Evolutionary conservation across 2,113 vertebrate species (phyloP).

Genomic region (Caloenas nicobarica): DNA sequence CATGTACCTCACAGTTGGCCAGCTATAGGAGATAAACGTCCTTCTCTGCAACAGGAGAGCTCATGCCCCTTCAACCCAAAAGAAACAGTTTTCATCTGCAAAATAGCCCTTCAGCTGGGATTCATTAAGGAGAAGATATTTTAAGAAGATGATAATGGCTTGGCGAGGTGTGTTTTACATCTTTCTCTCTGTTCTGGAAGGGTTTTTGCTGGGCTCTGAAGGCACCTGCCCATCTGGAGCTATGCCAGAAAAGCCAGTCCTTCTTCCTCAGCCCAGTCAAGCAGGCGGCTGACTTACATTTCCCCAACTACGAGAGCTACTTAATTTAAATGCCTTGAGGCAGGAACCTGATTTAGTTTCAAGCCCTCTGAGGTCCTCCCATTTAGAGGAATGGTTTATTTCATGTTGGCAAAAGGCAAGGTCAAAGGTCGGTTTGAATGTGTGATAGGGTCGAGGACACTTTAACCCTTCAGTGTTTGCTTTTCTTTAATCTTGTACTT

Average conservation of each 20-base stretch:
- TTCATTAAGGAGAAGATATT: neutral
- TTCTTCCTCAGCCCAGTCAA: neutral
- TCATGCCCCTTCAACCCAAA: neutral
- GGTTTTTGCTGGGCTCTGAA: neutral
- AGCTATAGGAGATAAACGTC: neutral
- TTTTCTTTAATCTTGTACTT: neutral
- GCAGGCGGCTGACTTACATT: neutral
- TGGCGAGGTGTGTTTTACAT: neutral
- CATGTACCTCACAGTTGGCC: fast-evolving
- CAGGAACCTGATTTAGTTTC: neutral
- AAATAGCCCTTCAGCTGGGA: neutral
- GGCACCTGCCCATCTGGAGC: neutral
- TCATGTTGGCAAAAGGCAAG: neutral
- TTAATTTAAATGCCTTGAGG: neutral
- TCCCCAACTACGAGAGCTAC: neutral
- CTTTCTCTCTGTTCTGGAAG: neutral
- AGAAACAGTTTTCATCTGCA: neutral
- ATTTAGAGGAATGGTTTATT: neutral
- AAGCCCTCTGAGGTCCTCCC: neutral
- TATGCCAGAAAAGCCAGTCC: neutral
- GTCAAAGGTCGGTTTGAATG: neutral
- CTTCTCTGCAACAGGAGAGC: neutral
- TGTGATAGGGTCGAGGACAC: neutral
- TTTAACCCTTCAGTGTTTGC: neutral
- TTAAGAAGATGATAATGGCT: neutral